Evolutionary conservation across 2,888 invertebrate genomes (phyloP), one percentile per base, ranked within the genome.

Genomic region (Ethmia dodecea): DNA sequence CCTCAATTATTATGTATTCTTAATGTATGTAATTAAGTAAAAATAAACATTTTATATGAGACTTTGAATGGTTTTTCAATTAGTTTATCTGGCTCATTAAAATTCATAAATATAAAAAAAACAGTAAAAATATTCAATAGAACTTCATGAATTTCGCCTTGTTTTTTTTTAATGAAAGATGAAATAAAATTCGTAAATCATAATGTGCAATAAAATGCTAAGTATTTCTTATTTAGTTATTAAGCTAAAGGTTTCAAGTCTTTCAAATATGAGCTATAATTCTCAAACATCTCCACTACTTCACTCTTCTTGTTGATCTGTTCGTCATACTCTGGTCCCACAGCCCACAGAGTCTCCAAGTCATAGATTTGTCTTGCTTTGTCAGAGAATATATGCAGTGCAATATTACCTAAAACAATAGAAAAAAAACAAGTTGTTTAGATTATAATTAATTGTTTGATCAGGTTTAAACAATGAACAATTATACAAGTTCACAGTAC

Each of bases 391-490:
- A 98, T 89, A 60, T 98, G 98, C 18, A 98, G 74, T 3, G 94
- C 94, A 55, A 98, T 97, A 65, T 97, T 98, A 42, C 96, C 96
- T 96, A 74, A 20, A n/a, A n/a, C n/a, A n/a, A n/a, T n/a, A n/a
- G n/a, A n/a, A n/a, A 88, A 87, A 47, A 46, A 55, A 56, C 3
- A 9, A 22, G n/a, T n/a, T n/a, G 20, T 9, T 25, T 2, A 25
- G 1, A 1, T 5, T 25, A 11, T 4, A 12, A 12, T 26, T 26
- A 26, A 18, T 26, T 26, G 1, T 26, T 11, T 26, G 22, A n/a
- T n/a, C 20, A 20, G 9, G 20, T 20, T 1, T 8, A 18, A 18
- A 2, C 3, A 18, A 18, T 8, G 5, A 3, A 18, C 18, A 8
- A 6, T 2, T 3, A 18, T 9, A 18, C 18, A 8, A 9, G 18